Conservation (phyloP, 2,113 vertebrate species). For the Myotis lucifugus region DNA sequence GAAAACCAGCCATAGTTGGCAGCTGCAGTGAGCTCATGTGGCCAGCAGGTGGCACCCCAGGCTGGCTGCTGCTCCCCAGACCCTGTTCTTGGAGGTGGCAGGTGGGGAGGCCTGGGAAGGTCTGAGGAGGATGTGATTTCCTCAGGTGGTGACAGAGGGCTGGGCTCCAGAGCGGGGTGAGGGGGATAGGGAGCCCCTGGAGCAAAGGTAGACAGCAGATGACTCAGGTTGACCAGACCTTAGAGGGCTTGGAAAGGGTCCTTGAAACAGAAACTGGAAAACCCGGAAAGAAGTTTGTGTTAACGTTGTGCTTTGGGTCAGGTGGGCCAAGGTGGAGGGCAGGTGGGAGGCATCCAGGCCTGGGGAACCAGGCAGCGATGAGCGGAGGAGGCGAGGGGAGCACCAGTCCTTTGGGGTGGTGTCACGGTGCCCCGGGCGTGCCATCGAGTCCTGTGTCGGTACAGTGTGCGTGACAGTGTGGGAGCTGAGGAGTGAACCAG, state of each 20-base stretch:
- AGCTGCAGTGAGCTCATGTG: neutral
- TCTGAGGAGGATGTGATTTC: neutral
- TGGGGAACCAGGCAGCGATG: neutral
- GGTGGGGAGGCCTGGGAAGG: neutral
- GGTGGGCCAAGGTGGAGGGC: neutral
- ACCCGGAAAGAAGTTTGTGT: neutral
- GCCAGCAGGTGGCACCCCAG: slow-evolving; percentile 74
- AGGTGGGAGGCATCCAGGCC: neutral
- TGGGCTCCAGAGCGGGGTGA: neutral
- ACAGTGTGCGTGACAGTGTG: neutral
- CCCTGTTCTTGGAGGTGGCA: neutral
- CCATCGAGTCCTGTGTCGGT: neutral
- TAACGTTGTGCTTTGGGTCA: neutral
- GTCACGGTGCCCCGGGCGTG: neutral
- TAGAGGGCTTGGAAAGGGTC: neutral
- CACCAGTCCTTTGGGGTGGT: neutral
- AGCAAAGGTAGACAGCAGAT: neutral
- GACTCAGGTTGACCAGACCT: neutral
- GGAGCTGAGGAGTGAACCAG: neutral
- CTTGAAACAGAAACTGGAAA: neutral
- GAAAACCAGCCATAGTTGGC: neutral
- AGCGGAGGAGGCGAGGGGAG: neutral
- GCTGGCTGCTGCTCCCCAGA: neutral
- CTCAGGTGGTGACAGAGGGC: neutral
- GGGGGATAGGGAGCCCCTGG: neutral